Base-by-base conservation (phyloP, 2,888 invertebrate species). In the Myopa tessellatipennis region DNA sequence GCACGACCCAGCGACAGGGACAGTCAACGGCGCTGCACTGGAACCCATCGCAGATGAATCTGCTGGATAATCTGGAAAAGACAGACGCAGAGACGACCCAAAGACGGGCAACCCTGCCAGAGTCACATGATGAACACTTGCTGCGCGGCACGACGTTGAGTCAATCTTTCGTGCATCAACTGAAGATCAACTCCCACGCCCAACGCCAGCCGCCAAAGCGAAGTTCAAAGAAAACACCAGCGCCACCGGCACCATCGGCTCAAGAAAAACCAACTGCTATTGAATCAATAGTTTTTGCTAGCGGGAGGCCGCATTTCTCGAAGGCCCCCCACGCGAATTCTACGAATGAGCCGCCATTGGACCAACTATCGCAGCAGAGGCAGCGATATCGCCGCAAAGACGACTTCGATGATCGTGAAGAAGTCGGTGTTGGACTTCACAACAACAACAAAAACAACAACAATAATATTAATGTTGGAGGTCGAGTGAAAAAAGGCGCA, bases 111-210 rank as follows among this genome's bases (percentile, higher is more conserved):
- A 58, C 18, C n/a, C 58, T 18, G n/a, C 5, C n/a, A 58, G 26
- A 55, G 55, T 6, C 55, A 16, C 14, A 85, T 74, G 83, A 83
- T 80, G 81, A 83, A 55, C 86, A 88, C 79, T 89, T 89, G 76
- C 83, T 88, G 76, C 86, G 89, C n/a, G 89, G 89, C 61, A 85
- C 88, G 16, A 89, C 88, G 0, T 83, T 89, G 18, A 89, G 89
- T 76, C 88, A 89, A 79, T 89, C 89, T 8, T 89, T 90, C 82
- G 88, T 89, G 76, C 85, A 84, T 63, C 89, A 88, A 78, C 82
- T 87, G 50, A 83, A 84, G 81, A 82, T 40, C 76, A 83, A 77
- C 80, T 83, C 65, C 5, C 4, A 18, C 79, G 18, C 36, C n/a
- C 16, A 34, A 26, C 40, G 0, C 40, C n/a, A n/a, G 26, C 12